Conservation (phyloP, 2,888 invertebrate species). For the Hydrotaea diabolus region DNA sequence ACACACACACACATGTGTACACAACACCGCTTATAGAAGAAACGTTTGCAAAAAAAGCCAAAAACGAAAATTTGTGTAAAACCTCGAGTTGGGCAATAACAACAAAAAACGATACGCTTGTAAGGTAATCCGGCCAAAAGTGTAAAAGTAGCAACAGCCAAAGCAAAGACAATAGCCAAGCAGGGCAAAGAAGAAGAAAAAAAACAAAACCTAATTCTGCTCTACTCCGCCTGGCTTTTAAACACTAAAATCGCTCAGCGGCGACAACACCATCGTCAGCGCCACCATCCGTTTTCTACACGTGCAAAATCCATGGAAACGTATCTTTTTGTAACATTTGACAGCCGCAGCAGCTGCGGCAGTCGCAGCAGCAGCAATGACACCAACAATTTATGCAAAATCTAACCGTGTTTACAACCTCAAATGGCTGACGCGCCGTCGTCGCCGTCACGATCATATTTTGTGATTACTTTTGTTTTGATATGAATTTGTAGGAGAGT, state of each 20-base stretch:
- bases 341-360: neutral
- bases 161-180: neutral
- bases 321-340: conserved; percentile 17
- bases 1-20: neutral
- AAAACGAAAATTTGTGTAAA: conserved; percentile 37
- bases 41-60: conserved; percentile 26
- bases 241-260: neutral
- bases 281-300: neutral
- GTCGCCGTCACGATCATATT: conserved; percentile 7
- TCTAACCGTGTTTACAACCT: conserved; percentile 30
- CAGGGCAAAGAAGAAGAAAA: conserved; percentile 7
- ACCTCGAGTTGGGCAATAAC: conserved; percentile 19
- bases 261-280: neutral
- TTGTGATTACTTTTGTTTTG: neutral
- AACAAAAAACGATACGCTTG: conserved; percentile 16
- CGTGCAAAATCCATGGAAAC: neutral
- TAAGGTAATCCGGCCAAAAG: conserved; percentile 33
- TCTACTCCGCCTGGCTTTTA: neutral
- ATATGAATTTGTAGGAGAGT: neutral
- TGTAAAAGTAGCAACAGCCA: conserved; percentile 11
- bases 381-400: conserved; percentile 38
- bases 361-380: neutral
- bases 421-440: neutral
- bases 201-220: conserved; percentile 23
- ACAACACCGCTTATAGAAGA: conserved; percentile 10